Evolutionary conservation across 2,113 vertebrate species (phyloP).

Genomic region (Globicephala melas): DNA sequence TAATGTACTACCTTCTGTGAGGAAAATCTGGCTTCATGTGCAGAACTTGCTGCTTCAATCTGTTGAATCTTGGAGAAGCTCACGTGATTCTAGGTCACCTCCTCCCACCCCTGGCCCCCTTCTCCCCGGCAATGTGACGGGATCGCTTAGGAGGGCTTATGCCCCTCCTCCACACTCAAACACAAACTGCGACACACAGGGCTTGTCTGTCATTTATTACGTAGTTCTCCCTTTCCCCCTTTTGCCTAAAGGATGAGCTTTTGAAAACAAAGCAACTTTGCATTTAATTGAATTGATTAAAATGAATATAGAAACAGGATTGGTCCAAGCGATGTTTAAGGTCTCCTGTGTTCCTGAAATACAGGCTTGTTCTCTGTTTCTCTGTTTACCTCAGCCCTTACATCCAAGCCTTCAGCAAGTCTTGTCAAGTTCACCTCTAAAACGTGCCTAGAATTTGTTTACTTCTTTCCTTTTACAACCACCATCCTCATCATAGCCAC

Average conservation of each 20-base stretch:
- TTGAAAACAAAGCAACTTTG: neutral
- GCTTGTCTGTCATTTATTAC: neutral
- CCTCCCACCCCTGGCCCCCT: neutral
- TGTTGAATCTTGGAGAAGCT: neutral
- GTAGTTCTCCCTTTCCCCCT: neutral
- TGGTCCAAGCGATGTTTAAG: neutral
- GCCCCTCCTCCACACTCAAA: neutral
- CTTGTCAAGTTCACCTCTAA: neutral
- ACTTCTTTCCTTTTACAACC: neutral
- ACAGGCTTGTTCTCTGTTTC: neutral
- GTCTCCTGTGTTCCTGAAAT: neutral
- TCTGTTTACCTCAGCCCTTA: neutral
- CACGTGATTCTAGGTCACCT: neutral
- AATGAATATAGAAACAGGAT: neutral
- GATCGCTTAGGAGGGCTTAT: neutral
- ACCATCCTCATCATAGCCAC: neutral
- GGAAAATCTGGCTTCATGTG: neutral
- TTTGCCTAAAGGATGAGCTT: neutral
- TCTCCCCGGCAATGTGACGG: fast-evolving
- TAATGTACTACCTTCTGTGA: neutral
- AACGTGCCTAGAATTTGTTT: neutral
- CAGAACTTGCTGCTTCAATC: neutral
- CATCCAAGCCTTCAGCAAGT: neutral
- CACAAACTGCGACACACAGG: neutral
- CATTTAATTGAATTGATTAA: neutral